Conservation (phyloP, 1,140 invertebrate genomes). For the Apis mellifera region DNA sequence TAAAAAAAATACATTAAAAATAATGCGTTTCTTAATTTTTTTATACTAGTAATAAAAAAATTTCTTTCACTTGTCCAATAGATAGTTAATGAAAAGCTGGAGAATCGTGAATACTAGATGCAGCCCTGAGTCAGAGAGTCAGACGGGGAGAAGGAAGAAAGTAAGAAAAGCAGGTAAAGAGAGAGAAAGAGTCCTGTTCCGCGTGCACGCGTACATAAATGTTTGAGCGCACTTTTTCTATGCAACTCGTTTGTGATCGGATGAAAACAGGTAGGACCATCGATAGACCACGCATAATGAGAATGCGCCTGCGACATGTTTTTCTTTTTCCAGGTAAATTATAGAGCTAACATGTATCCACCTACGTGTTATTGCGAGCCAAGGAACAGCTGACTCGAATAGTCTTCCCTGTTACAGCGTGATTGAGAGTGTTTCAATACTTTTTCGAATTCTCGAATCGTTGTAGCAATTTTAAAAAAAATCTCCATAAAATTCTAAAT, state of each 20-base stretch:
- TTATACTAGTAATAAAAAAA: background rate
- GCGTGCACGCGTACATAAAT: slow-evolving; percentile 11
- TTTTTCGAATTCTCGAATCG: slow-evolving; percentile 8
- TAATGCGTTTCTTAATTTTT: background rate
- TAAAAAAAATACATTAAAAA: background rate
- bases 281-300: slow-evolving; percentile 48
- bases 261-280: slow-evolving; percentile 59
- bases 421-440: slow-evolving; percentile 8
- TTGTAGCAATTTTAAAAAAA: background rate
- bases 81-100: background rate
- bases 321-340: slow-evolving; percentile 51
- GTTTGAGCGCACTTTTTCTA: slow-evolving; percentile 30
- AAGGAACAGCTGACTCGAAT: slow-evolving; percentile 54
- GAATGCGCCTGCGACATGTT: slow-evolving; percentile 33
- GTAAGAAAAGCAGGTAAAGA: slow-evolving; percentile 54
- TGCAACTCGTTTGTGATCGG: slow-evolving; percentile 36
- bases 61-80: background rate
- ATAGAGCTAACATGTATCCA: slow-evolving; percentile 24
- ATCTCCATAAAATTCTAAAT: no score
- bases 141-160: slow-evolving; percentile 51
- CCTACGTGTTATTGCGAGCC: slow-evolving; percentile 17
- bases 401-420: slow-evolving; percentile 2
- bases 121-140: slow-evolving; percentile 54
- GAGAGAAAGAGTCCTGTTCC: slow-evolving; percentile 36
- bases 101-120: slow-evolving; percentile 5